Evolutionary conservation across 2,113 vertebrate genomes (phyloP).

Genomic region (Ramphastos sulfuratus): DNA sequence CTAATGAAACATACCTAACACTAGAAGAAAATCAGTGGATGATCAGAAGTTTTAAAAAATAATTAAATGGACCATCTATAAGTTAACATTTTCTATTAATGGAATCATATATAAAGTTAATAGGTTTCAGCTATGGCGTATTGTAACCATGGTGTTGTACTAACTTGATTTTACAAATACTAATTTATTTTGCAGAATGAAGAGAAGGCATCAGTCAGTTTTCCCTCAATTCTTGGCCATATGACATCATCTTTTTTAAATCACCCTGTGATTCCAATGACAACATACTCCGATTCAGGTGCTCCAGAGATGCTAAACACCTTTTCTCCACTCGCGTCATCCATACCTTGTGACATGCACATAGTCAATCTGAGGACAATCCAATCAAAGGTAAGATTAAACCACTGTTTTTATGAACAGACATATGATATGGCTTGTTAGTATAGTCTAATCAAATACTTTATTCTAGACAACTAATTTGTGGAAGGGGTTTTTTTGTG

Average conservation of each 20-base stretch:
- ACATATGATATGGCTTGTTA: not conserved
- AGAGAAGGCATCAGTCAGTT: constrained; percentile 77
- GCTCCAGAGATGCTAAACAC: constrained; percentile 65
- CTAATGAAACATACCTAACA: not conserved
- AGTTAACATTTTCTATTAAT: not conserved
- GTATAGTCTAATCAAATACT: not conserved
- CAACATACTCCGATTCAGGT: constrained; percentile 27
- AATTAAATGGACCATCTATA: not conserved
- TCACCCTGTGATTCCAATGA: constrained; percentile 86
- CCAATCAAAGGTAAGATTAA: constrained; percentile 82
- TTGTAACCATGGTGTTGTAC: not conserved
- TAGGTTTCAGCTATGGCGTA: not conserved
- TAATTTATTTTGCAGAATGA: constrained; percentile 71
- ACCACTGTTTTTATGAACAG: not conserved
- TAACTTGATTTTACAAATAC: not conserved
- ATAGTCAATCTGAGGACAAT: constrained; percentile 89
- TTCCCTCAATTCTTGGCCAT: constrained; percentile 89
- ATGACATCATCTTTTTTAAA: constrained; percentile 81
- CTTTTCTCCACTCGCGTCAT: constrained; percentile 78
- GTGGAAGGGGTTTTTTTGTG: rapidly evolving
- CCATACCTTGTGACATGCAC: constrained; percentile 90
- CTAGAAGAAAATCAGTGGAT: not conserved
- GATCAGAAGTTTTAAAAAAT: not conserved
- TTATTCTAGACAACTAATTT: not conserved
- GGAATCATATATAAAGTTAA: not conserved